Evolutionary conservation across 92 coral and sea anemone species (phyloP).

Genomic region (Zoanthus sociatus): DNA sequence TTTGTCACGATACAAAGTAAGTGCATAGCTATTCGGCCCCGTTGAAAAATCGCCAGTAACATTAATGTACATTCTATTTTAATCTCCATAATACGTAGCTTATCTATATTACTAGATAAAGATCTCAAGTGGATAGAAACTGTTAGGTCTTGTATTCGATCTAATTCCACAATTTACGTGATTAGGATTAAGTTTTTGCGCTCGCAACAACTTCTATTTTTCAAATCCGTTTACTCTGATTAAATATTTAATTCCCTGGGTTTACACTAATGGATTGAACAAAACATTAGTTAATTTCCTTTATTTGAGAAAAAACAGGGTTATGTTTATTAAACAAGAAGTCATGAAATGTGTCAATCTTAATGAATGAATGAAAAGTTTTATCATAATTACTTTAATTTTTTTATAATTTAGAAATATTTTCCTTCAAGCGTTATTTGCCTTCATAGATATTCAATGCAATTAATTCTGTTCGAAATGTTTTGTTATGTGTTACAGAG

Average conservation of each 20-base stretch:
- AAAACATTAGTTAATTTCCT: neutral
- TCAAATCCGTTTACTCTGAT: neutral
- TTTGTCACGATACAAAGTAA: neutral
- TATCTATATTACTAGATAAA: neutral
- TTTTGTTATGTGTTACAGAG: neutral
- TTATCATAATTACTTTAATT: slow-evolving; percentile 19
- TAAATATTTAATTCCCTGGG: neutral
- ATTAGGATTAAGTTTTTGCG: neutral
- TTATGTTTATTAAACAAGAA: slow-evolving; percentile 18
- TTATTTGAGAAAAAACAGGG: slow-evolving; percentile 11
- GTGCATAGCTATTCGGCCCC: slow-evolving; percentile 21
- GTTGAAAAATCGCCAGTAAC: neutral
- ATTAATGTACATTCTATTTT: neutral
- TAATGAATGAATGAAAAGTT: slow-evolving; percentile 6
- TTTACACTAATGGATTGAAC: slow-evolving; percentile 13
- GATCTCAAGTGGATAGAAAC: neutral
- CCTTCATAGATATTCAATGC: neutral
- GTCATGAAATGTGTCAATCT: slow-evolving; percentile 22
- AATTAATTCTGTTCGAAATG: neutral
- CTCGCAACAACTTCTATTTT: neutral
- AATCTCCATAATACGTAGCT: neutral
- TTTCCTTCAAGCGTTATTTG: slow-evolving; percentile 3
- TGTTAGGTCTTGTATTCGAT: neutral
- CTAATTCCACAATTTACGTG: neutral
- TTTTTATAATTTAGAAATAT: neutral